Evolutionary conservation across 2,888 invertebrate species (phyloP), one percentile per base, ranked within the genome.

Genomic region (Hyposoter didymator): DNA sequence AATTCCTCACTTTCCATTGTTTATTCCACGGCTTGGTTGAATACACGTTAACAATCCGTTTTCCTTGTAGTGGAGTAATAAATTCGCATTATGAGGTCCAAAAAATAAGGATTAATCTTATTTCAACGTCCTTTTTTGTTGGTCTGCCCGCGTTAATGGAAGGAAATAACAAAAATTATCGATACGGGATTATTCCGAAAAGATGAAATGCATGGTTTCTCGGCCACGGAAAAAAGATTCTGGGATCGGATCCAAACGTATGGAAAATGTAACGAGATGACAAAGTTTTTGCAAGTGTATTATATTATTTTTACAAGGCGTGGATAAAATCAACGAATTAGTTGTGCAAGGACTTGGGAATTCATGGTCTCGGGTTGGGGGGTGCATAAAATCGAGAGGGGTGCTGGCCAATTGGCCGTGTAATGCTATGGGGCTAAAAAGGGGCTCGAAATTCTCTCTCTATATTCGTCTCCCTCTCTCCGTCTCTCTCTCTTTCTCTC

Each of bases 321-420:
- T 35, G 79, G 49, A 79, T 72, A 62, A 79, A 82, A 84, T 79
- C 78, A 83, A 66, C 78, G 88, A 89, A 88, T 88, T 88, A 88
- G 86, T 79, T 84, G 78, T 70, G 78, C 75, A 87, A 80, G 73
- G 78, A 80, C 35, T 70, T 52, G 67, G 67, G 73, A 85, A 83
- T 80, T 83, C 76, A 67, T 35, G 90, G 87, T 87, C 88, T 87
- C 84, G 87, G 89, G 89, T 88, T 88, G 88, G 85, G 88, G 88
- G 82, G 75, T 52, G 78, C 80, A 89, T 85, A 90, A 88, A 90
- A 90, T 89, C 83, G 85, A 76, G 78, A 87, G 88, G 91, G 92
- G 93, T 92, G 85, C 83, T 81, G 91, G 90, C 89, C 91, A 92
- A 93, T 93, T 92, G 92, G 89, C 91, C 91, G 92, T 92, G 91